These are phyloP conservation scores for Orussus abietinus DNA, from an alignment of 1,140 invertebrate species.

Conservation along the genomic window DNA sequence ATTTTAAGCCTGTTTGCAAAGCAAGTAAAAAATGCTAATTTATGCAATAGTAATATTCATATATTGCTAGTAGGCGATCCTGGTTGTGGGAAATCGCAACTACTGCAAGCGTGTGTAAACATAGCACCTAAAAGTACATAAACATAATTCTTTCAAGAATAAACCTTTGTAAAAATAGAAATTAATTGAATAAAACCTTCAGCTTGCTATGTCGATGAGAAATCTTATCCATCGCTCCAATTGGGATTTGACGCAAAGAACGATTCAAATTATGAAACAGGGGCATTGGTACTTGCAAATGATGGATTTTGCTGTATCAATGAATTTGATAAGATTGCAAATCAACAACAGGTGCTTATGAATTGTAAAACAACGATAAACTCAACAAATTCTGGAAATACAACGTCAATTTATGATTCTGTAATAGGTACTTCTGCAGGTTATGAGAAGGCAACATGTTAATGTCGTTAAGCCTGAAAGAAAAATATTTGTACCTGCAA, in stretches of 20 bases:
- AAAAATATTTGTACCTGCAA: conserved; percentile 66
- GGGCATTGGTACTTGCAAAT: conserved; percentile 71
- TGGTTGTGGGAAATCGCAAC: conserved; percentile 83
- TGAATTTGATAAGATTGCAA: conserved; percentile 83
- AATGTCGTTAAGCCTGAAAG: conserved; percentile 78
- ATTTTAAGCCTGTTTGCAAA: conserved; percentile 79
- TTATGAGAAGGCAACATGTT: conserved; percentile 85
- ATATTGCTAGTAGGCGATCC: conserved; percentile 86
- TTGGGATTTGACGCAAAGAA: conserved; percentile 67
- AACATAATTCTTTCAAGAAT: conserved; percentile 1
- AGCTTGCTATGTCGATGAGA: conserved; percentile 83
- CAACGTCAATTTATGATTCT: too few species aligned
- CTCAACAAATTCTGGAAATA: too few species aligned
- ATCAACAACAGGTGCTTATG: conserved; percentile 64
- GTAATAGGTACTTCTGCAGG: conserved; percentile 69
- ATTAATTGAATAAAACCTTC: conserved; percentile 6
- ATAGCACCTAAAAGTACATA: conserved; percentile 70
- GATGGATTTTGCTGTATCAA: conserved; percentile 83
- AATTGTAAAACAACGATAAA: too few species aligned
- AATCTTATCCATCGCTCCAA: conserved; percentile 72
- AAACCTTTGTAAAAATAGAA: background rate
- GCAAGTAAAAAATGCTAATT: conserved; percentile 52
- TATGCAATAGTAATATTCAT: conserved; percentile 70
- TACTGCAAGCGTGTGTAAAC: conserved; percentile 68
- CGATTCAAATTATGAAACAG: conserved; percentile 76